Evolutionary conservation across 2,797 vertebrate genomes (phyloP).

Genomic region (Brotula barbata): DNA sequence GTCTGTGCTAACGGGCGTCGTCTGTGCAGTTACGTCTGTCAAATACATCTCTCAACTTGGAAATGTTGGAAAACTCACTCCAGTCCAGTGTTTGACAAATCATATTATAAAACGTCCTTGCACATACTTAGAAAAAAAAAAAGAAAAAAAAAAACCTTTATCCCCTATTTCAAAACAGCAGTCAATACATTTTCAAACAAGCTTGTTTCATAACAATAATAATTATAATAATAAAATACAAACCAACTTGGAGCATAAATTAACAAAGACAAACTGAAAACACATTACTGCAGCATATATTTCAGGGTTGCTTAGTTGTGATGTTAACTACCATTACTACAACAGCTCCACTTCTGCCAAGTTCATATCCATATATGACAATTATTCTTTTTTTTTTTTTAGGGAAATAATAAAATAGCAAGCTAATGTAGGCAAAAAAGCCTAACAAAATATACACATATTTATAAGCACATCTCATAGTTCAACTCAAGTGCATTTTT

Average conservation of each 20-base stretch:
- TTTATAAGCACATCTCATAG: slow-evolving; percentile 71
- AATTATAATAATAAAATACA: slow-evolving; percentile 83
- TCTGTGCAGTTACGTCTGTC: slow-evolving; percentile 79
- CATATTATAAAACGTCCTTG: slow-evolving; percentile 91
- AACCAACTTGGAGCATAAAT: slow-evolving; percentile 91
- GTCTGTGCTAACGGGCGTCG: slow-evolving; percentile 65
- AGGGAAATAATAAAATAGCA: slow-evolving; percentile 68
- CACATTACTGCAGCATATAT: slow-evolving; percentile 99
- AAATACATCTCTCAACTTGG: slow-evolving; percentile 76
- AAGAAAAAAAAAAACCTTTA: slow-evolving; percentile 81
- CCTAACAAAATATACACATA: slow-evolving; percentile 75
- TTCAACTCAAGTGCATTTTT: slow-evolving; percentile 78
- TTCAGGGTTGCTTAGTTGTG: slow-evolving; percentile 89
- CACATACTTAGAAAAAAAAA: slow-evolving; percentile 70
- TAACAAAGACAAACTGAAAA: slow-evolving; percentile 84
- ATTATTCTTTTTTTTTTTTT: too few species aligned
- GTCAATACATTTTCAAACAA: slow-evolving; percentile 98
- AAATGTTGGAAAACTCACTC: slow-evolving; percentile 86
- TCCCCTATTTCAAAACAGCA: slow-evolving; percentile 98
- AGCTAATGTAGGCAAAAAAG: slow-evolving; percentile 53
- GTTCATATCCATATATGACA: slow-evolving; percentile 69
- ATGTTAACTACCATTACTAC: slow-evolving; percentile 86
- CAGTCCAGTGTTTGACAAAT: slow-evolving; percentile 99
- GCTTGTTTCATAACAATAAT: slow-evolving; percentile 90
- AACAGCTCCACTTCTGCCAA: slow-evolving; percentile 80